These are phyloP conservation scores for Hymenochirus boettgeri DNA, from an alignment of 2,113 vertebrate species.

Conservation along the genomic window DNA sequence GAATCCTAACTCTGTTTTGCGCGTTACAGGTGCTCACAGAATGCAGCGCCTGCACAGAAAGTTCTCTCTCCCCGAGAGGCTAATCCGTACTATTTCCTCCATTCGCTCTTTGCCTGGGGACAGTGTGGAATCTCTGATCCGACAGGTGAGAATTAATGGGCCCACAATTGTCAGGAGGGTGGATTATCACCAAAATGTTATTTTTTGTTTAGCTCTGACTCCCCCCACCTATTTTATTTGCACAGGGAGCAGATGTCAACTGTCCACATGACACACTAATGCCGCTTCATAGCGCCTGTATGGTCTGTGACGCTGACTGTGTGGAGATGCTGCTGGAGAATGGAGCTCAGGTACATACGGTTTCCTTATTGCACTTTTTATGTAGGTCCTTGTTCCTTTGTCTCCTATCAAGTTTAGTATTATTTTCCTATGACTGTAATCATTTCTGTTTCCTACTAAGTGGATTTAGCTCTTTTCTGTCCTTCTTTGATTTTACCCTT, in stretches of 20 bases:
- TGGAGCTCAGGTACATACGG: constrained; percentile 77
- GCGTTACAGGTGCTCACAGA: constrained; percentile 59
- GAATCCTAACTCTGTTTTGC: too few relatives aligned
- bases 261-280: constrained; percentile 91
- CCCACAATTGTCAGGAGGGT: neutral
- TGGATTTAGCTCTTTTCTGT: too few relatives aligned
- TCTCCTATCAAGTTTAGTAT: too few relatives aligned
- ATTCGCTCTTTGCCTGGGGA: constrained; percentile 93
- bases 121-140: constrained; percentile 92
- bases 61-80: constrained; percentile 89
- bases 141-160: constrained; percentile 67
- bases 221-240: neutral
- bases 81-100: constrained; percentile 93
- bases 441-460: too few relatives aligned
- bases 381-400: neutral
- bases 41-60: constrained; percentile 97
- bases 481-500: too few relatives aligned
- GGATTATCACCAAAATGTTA: too few relatives aligned
- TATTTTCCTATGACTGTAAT: too few relatives aligned
- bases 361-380: too few relatives aligned
- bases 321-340: constrained; percentile 92
- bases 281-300: constrained; percentile 94
- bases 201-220: neutral
- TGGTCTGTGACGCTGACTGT: constrained; percentile 92
- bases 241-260: constrained; percentile 91